Evolutionary conservation across 2,888 invertebrate genomes (phyloP), one percentile per base, ranked within the genome.

Genomic region (Orgyia antiqua): DNA sequence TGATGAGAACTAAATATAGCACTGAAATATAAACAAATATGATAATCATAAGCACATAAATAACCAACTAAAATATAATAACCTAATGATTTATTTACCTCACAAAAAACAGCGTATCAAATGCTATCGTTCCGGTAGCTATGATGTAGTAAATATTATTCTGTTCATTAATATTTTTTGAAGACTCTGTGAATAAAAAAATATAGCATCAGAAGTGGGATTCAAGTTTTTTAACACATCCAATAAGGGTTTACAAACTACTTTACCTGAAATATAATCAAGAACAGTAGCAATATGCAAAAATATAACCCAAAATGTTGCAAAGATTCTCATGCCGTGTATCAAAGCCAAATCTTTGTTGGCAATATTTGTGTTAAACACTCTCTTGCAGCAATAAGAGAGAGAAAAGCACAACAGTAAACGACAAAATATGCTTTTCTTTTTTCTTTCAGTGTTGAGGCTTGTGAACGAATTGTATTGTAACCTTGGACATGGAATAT

Each of bases 281-380:
- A 90, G 88, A 9, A 91, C 80, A 17, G 91, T 88, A 23, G 89
- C 82, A 1, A 90, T 88, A 49, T 91, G 90, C 4, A 89, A 79
- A 34, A 89, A 83, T 41, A 92, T 89, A 5, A 92, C 87, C 89
- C 92, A 91, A 25, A 91, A 74, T 39, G 92, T 89, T 24, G 90
- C 89, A 2, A 90, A 55, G 9, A 91, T 87, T 58, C 89, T 89
- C 39, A 92, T 58, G 0, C 89, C 88, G 49, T 92, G 91, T 24
- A 92, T 86, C 6, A 87, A 63, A 2, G 87, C 72, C 31, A 89
- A 46, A 27, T 89, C 87, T 37, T 87, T 88, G 32, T 75, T 80
- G 5, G 88, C 86, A 43, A 74, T 75, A 15, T 76, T 80, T 5
- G 74, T 80, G 33, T 83, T 83, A 27, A 83, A 82, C 3, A 87